Evolutionary conservation across 2,113 vertebrate species (phyloP), one percentile per base, ranked within the genome.

Genomic region (Lepidothrix coronata): DNA sequence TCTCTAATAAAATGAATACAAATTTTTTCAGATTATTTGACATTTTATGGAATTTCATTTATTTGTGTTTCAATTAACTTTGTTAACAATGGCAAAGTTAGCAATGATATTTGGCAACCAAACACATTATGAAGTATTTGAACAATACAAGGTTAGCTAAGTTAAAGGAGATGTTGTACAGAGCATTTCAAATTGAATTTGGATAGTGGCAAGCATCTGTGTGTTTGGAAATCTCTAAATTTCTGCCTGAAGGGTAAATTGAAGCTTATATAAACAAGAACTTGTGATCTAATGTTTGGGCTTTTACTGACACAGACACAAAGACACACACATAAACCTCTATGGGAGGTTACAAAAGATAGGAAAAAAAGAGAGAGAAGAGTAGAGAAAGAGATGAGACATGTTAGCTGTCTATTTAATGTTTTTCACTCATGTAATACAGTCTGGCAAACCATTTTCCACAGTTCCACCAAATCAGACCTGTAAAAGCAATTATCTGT

Each of bases 131-230:
- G 93, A 90, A 93, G 93, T 91, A 95, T 96, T 89, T 94, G 84
- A 97, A 93, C 93, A 95, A 95, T 89, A 91, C 88, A 97, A 94
- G 83, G 92, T 96, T 97, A 95, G 86, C 88, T 94, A 93, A 98
- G 94, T 74, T 87, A 92, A 98, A 97, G 91, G 86, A 96, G 94
- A 95, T 87, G 93, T 93, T 96, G 83, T 95, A 63, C 85, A 96
- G 94, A 97, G 90, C 88, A 91, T 97, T 97, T 97, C 88, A 97
- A 97, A 97, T 85, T 90, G 97, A 97, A 95, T 94, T 95, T 93
- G 78, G 88, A 93, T 91, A 83, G 92, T 95, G 95, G 92, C 92
- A 97, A 96, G 82, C 86, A 89, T 93, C 95, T 95, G 89, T 96
- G 92, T 96, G 76, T 95, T 96, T 97, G 96, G 85, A 91, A 97